A percentile compares a stretch with the other conserved stretches of the same genome.
These are phyloP conservation scores for Drosophila orosa DNA, from an alignment of 1,140 invertebrate genomes.

Conservation along the genomic window DNA sequence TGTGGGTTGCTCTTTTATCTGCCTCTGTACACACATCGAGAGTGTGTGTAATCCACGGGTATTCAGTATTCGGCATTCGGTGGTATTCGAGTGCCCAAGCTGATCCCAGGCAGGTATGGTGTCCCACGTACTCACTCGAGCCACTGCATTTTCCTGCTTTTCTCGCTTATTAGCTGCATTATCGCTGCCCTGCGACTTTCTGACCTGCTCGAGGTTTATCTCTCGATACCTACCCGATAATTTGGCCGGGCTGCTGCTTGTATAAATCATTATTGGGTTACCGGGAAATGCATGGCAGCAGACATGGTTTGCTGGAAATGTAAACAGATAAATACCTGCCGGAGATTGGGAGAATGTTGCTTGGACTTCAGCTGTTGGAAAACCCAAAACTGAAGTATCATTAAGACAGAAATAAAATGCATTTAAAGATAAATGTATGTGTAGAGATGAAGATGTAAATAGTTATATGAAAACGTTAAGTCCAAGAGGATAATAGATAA, in stretches of 20 bases:
- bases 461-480: neutral
- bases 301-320: constrained; percentile 22
- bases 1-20: constrained; percentile 67
- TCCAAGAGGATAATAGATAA: neutral
- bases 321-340: constrained; percentile 38
- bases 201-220: constrained; percentile 44
- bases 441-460: neutral
- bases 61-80: constrained; percentile 9
- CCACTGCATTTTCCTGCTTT: constrained; percentile 59
- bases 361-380: constrained; percentile 27
- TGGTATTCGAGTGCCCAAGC: constrained; percentile 8
- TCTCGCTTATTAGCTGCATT: constrained; percentile 68
- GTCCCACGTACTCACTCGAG: constrained; percentile 43
- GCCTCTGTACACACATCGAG: constrained; percentile 6
- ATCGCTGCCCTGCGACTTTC: constrained; percentile 53
- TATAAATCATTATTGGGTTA: constrained; percentile 51
- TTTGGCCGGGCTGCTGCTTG: constrained; percentile 31
- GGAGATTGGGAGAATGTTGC: constrained; percentile 11
- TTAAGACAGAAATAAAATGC: constrained; percentile 12
- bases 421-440: constrained; percentile 6
- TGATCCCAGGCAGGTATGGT: constrained; percentile 59
- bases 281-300: constrained; percentile 30
- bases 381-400: constrained; percentile 6
- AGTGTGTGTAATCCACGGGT: constrained; percentile 37
- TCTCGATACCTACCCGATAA: constrained; percentile 47